Evolutionary conservation across 2,797 vertebrate species (phyloP).

Genomic region (Lithobates pipiens): DNA sequence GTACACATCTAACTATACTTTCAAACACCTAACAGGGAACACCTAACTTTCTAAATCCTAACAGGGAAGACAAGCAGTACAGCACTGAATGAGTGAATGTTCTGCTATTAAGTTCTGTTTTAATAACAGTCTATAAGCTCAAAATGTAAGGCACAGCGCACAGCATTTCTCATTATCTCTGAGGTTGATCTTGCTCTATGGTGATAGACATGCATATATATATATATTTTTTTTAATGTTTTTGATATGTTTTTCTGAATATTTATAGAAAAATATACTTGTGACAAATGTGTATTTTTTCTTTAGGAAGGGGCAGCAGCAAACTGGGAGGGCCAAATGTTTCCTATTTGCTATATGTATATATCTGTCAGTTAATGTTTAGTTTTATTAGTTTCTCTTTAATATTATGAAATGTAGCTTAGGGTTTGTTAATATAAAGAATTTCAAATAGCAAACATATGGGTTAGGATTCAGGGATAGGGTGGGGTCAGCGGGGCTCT

Average conservation of each 20-base stretch:
- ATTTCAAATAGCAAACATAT: conserved; percentile 49
- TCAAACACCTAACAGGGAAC: too few relatives aligned
- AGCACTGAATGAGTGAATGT: too few relatives aligned
- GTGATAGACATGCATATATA: too few relatives aligned
- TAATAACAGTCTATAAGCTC: too few relatives aligned
- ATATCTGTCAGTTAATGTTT: conserved; percentile 37
- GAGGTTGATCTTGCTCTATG: too few relatives aligned
- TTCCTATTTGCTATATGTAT: conserved; percentile 43
- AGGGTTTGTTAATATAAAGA: conserved; percentile 45
- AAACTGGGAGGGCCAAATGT: conserved; percentile 24
- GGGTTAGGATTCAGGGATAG: neutral
- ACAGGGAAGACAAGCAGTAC: too few relatives aligned
- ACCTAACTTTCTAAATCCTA: too few relatives aligned
- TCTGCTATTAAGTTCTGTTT: too few relatives aligned
- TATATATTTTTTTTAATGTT: neutral
- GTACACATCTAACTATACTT: too few relatives aligned
- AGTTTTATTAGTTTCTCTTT: conserved; percentile 52
- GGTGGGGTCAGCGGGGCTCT: too few relatives aligned
- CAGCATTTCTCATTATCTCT: too few relatives aligned
- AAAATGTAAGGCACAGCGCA: too few relatives aligned
- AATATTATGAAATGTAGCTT: conserved; percentile 39
- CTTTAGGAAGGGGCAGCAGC: neutral
- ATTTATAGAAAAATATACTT: conserved; percentile 3
- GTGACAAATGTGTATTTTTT: neutral
- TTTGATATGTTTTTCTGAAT: neutral